Conservation (phyloP, 2,113 vertebrate genomes). For the Daubentonia madagascariensis region DNA sequence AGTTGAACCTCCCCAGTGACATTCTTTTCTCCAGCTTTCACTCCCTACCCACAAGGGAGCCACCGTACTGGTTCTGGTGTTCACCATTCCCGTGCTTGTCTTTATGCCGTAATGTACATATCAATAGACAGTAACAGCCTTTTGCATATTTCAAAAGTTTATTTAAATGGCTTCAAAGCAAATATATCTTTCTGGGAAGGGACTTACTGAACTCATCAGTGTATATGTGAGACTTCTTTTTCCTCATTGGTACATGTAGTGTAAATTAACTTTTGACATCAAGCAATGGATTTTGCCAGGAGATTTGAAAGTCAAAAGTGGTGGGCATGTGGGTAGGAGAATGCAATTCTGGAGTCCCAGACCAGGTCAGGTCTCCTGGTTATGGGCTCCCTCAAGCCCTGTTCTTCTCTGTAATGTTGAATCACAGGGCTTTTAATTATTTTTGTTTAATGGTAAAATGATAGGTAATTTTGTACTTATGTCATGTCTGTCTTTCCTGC, state of each 20-base stretch:
- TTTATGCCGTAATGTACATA: background rate
- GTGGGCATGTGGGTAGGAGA: rapidly evolving
- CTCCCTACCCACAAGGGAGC: background rate
- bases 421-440: background rate
- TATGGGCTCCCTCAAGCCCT: background rate
- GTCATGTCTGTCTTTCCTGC: background rate
- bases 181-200: background rate
- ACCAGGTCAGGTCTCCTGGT: background rate
- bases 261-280: background rate
- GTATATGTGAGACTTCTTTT: background rate
- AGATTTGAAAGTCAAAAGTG: background rate
- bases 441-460: background rate
- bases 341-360: background rate
- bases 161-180: background rate
- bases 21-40: background rate
- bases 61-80: background rate
- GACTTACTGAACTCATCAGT: background rate
- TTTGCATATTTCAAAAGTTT: background rate
- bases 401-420: background rate
- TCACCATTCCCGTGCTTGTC: background rate
- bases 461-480: background rate
- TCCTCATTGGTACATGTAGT: background rate
- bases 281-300: background rate
- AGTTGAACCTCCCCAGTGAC: background rate
- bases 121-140: background rate